Percentiles rank a stretch among this genome's conserved stretches.
Conservation (phyloP, 2,113 vertebrate genomes). For the Fukomys damarensis region DNA sequence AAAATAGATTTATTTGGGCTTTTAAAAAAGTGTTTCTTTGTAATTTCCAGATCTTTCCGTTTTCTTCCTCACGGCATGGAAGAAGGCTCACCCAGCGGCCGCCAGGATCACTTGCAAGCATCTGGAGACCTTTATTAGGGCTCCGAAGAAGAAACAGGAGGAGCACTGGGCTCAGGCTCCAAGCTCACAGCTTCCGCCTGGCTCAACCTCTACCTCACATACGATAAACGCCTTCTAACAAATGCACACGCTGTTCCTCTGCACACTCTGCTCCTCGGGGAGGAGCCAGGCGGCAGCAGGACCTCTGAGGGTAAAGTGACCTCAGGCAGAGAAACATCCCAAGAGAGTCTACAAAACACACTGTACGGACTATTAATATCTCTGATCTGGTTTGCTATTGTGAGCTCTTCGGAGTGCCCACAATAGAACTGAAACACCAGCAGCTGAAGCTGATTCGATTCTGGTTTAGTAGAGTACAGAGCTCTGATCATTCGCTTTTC, state of each 20-base stretch:
- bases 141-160: background rate
- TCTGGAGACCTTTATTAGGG: conserved; percentile 39
- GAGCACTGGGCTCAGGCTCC: background rate
- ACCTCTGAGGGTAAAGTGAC: conserved; percentile 4
- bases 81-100: conserved; percentile 50
- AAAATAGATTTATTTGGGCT: background rate
- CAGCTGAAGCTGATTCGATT: background rate
- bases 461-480: background rate
- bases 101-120: conserved; percentile 15
- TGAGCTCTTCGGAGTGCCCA: background rate
- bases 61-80: background rate
- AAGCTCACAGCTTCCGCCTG: conserved; percentile 55
- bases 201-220: background rate
- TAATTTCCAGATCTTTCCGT: background rate
- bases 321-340: background rate
- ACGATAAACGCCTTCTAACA: background rate
- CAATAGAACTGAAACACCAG: background rate
- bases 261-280: background rate
- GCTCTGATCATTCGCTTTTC: background rate
- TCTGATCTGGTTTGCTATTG: background rate
- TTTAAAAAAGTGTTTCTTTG: background rate
- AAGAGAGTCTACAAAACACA: background rate
- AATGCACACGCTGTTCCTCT: background rate
- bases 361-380: background rate
- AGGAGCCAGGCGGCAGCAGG: background rate